Conservation (phyloP, 1,140 invertebrate species). For the Lucilia sericata region DNA sequence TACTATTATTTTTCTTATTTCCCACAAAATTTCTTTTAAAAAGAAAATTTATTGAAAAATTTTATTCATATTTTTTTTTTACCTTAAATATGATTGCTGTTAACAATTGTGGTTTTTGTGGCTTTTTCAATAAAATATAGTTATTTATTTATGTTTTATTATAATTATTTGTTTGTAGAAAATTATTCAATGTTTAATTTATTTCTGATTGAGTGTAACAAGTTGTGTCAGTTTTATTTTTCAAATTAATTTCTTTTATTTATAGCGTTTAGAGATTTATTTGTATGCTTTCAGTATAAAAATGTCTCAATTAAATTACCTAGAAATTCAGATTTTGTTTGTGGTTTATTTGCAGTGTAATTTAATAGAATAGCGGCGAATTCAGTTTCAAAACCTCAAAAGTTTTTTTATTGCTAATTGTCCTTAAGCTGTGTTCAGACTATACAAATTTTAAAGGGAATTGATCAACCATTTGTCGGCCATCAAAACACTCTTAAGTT, state of each 20-base stretch:
- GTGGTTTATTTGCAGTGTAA: too few relatives aligned
- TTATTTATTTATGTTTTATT: too few relatives aligned
- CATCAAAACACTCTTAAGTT: too few relatives aligned
- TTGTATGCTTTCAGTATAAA: neutral
- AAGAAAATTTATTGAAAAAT: neutral
- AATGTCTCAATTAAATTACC: neutral
- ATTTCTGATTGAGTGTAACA: constrained; percentile 11
- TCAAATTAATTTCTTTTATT: neutral
- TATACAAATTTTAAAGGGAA: too few relatives aligned
- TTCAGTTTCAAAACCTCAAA: too few relatives aligned
- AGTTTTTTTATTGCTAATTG: too few relatives aligned
- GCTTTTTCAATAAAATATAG: neutral
- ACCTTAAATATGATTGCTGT: constrained; percentile 5
- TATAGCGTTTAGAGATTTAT: neutral
- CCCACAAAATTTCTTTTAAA: neutral
- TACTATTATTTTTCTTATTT: neutral
- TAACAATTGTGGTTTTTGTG: constrained; percentile 17
- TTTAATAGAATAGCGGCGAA: too few relatives aligned
- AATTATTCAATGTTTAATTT: constrained; percentile 17
- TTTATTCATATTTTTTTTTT: neutral
- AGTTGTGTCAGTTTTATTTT: neutral
- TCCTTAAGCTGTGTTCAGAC: too few relatives aligned
- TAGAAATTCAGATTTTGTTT: neutral
- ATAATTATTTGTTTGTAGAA: neutral
- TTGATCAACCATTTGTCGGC: too few relatives aligned